These are phyloP conservation scores for Leucophenga varia DNA, from an alignment of 1,140 invertebrate genomes.

Conservation along the genomic window DNA sequence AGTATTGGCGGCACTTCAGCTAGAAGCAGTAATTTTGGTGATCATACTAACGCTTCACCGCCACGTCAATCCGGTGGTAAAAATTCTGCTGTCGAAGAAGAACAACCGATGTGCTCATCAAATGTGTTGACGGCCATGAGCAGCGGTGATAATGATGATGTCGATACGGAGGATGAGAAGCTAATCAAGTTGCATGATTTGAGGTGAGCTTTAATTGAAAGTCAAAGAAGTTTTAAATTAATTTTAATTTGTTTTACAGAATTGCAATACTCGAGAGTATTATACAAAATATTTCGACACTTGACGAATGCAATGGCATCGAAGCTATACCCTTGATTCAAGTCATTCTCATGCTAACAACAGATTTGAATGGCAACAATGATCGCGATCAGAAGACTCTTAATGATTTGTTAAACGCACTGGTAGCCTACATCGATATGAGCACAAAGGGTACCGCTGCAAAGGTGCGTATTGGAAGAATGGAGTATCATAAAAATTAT, in stretches of 20 bases:
- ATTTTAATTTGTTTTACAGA: slow-evolving; percentile 16
- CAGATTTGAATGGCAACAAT: slow-evolving; percentile 82
- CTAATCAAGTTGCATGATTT: slow-evolving; percentile 64
- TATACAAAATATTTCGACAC: slow-evolving; percentile 53
- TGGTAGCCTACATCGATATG: slow-evolving; percentile 80
- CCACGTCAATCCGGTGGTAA: slow-evolving; percentile 37
- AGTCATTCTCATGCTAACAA: slow-evolving; percentile 85
- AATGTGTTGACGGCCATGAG: slow-evolving; percentile 45
- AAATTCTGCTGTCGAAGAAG: slow-evolving; percentile 11
- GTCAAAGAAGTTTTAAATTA: background rate
- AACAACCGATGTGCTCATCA: slow-evolving; percentile 37
- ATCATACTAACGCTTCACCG: slow-evolving; percentile 45
- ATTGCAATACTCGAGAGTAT: slow-evolving; percentile 51
- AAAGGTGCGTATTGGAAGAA: slow-evolving; percentile 24
- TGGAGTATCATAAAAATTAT: too few relatives aligned
- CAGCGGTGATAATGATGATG: slow-evolving; percentile 49
- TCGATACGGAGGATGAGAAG: slow-evolving; percentile 59
- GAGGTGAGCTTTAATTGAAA: slow-evolving; percentile 46
- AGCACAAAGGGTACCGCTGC: slow-evolving; percentile 57
- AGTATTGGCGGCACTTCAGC: slow-evolving; percentile 90
- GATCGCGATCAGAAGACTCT: slow-evolving; percentile 78
- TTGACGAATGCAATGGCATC: slow-evolving; percentile 64
- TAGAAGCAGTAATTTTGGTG: slow-evolving; percentile 84
- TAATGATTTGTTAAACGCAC: slow-evolving; percentile 70
- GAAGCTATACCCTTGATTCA: slow-evolving; percentile 88